Evolutionary conservation across 2,113 vertebrate genomes (phyloP).

Genomic region (Hipposideros armiger): DNA sequence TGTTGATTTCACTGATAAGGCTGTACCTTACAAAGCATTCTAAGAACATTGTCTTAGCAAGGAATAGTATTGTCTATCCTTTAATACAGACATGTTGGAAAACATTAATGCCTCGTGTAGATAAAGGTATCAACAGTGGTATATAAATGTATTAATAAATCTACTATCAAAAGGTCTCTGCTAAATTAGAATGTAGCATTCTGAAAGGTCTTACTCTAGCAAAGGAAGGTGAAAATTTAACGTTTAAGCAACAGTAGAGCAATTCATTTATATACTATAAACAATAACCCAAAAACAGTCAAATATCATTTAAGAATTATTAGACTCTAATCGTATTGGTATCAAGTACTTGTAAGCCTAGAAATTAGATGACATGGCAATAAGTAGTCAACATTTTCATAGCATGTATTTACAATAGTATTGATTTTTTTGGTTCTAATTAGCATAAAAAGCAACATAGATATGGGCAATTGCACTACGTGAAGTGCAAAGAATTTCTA

Average conservation of each 20-base stretch:
- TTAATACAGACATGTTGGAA: background rate
- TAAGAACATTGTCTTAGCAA: background rate
- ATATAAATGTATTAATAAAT: background rate
- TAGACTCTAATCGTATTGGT: background rate
- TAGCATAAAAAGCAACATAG: background rate
- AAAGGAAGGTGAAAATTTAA: background rate
- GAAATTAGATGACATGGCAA: background rate
- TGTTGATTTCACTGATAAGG: background rate
- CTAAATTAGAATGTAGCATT: background rate
- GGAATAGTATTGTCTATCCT: background rate
- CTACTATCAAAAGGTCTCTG: background rate
- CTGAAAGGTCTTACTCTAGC: background rate
- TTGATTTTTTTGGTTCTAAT: background rate
- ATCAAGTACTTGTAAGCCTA: background rate
- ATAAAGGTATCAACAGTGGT: background rate
- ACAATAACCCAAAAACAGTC: background rate
- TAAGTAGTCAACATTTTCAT: background rate
- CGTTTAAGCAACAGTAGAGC: background rate
- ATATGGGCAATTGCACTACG: background rate
- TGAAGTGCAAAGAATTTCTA: background rate
- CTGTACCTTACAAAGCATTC: background rate
- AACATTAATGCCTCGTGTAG: background rate
- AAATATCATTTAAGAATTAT: constrained; percentile 7
- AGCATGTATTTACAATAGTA: background rate
- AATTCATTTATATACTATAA: background rate